Base-by-base conservation (phyloP, 1,140 invertebrate genomes). In the Eueides isabella region DNA sequence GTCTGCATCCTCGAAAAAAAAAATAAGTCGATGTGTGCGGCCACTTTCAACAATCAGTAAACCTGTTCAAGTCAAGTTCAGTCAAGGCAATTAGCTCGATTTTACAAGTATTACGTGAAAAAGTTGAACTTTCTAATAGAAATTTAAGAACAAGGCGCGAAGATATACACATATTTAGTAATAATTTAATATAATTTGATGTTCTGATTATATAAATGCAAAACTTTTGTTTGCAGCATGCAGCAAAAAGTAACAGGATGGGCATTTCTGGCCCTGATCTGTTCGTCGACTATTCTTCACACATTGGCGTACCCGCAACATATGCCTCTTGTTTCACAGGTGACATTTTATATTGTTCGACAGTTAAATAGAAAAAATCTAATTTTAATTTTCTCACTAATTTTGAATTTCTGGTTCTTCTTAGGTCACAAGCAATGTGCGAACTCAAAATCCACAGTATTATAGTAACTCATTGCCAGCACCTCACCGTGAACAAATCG, bases 281-380 rank as follows among this genome's bases (percentile, higher is more conserved):
- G 94, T 80, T 94, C 93, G 72, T 94, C 93, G 78, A 83, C 90
- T 19, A 85, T 95, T 33, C 88, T 95, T 67, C 93, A 93, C 71
- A 95, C 94, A 61, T 77, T 95, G 31, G 94, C 94, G 26, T 95
- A 94, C 76, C 94, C 94, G 26, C 94, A 95, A 74, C 91, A 92
- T 63, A 74, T 88, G 71, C 87, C 90, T n/a, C 86, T 91, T 71
- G 88, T 94, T 48, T 91, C 91, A 86, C 91, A 94, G 87, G 92
- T 93, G 83, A 30, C 35, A 35, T 41, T 64, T 64, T 30, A 66
- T 75, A 61, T 65, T 70, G 14, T 33, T 12, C 14, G 0, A 61
- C 41, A 14, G 14, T 14, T 38, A 38, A 1, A 5, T 16, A 16
- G 14, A 16, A 16, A 38, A 16, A 5, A 16, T 16, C 1, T 14